These are phyloP conservation scores for Crocidura indochinensis DNA, from an alignment of 2,797 vertebrate genomes.

Conservation along the genomic window DNA sequence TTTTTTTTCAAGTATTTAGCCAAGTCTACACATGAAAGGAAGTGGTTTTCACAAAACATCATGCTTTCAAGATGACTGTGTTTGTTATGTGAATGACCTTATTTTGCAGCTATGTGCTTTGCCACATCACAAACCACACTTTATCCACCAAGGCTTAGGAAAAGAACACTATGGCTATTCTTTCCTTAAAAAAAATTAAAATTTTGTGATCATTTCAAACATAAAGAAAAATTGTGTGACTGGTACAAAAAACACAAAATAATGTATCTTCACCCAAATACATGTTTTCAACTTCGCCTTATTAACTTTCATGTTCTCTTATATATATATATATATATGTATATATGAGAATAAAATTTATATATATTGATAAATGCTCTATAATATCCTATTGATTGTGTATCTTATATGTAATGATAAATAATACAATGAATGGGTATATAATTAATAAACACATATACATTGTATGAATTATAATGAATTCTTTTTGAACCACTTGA, in stretches of 20 bases:
- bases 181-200: not conserved
- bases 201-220: constrained; percentile 42
- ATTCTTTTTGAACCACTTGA: constrained; percentile 28
- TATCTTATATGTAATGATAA: not conserved
- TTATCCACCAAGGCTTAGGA: not conserved
- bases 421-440: not conserved
- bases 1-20: constrained; percentile 29
- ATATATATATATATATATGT: no score
- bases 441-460: not conserved
- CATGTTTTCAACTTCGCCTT: constrained; percentile 5
- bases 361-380: not conserved
- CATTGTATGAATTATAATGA: not conserved
- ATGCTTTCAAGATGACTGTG: constrained; percentile 50
- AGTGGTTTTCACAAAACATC: constrained; percentile 55
- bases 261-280: not conserved
- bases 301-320: constrained; percentile 36
- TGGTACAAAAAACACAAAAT: constrained; percentile 4
- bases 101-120: constrained; percentile 63
- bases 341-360: no score
- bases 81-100: constrained; percentile 56
- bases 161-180: constrained; percentile 3
- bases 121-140: constrained; percentile 62
- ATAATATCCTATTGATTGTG: not conserved
- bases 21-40: constrained; percentile 64
- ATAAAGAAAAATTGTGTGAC: constrained; percentile 24